phyloP scores from a whole-genome alignment of 2,888 invertebrate genomes.

The Heliconius cydno region DNA sequence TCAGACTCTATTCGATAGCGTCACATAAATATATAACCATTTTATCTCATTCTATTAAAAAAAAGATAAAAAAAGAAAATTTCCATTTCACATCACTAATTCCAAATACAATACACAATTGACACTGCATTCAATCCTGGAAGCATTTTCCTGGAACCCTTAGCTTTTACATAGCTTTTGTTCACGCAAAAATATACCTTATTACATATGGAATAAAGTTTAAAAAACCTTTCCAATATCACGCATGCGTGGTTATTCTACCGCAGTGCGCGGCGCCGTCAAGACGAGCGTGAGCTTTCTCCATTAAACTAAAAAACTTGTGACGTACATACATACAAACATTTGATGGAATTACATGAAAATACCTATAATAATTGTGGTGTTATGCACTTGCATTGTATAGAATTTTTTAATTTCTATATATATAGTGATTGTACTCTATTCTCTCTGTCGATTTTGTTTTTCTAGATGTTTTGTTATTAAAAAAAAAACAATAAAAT shows the following conservation, averaged over 20 bases:
- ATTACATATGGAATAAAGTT: conserved; percentile 51
- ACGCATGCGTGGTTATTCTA: conserved; percentile 77
- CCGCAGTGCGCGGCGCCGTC: conserved; percentile 82
- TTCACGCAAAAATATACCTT: conserved; percentile 51
- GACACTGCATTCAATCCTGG: conserved; percentile 58
- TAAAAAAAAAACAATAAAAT: too few relatives aligned
- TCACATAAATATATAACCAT: too few relatives aligned
- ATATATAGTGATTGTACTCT: not conserved
- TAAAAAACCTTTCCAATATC: conserved; percentile 52
- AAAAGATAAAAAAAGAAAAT: not conserved
- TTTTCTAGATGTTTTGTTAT: not conserved
- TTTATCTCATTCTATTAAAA: too few relatives aligned
- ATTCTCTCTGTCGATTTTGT: not conserved
- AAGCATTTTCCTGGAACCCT: conserved; percentile 54
- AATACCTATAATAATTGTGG: conserved; percentile 24
- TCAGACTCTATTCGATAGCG: not conserved
- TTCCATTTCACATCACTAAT: not conserved
- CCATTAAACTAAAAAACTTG: conserved; percentile 67
- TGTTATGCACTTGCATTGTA: conserved; percentile 31
- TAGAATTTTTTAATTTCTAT: not conserved
- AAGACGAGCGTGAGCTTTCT: conserved; percentile 73
- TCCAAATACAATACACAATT: conserved; percentile 1
- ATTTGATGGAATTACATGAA: conserved; percentile 56
- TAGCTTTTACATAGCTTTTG: conserved; percentile 49
- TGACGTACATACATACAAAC: conserved; percentile 50